Evolutionary conservation across 2,113 vertebrate genomes (phyloP).

Genomic region (Ovibos moschatus): DNA sequence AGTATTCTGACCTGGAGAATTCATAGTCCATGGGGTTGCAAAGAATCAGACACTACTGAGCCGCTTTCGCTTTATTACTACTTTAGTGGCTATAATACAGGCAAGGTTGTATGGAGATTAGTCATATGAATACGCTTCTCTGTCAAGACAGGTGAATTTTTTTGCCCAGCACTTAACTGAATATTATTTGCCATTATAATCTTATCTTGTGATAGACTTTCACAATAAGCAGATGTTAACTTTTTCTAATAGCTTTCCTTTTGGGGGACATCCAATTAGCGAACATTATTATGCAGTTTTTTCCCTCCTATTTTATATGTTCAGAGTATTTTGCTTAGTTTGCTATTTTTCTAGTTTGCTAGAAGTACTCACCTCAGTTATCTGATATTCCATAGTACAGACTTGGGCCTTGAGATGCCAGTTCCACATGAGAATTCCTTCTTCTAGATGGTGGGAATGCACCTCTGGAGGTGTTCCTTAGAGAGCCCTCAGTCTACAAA

Average conservation of each 20-base stretch:
- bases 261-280: neutral
- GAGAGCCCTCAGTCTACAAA: neutral
- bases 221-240: neutral
- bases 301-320: neutral
- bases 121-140: neutral
- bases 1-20: neutral
- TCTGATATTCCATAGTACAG: neutral
- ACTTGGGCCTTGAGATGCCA: neutral
- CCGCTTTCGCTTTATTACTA: neutral
- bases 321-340: neutral
- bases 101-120: neutral
- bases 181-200: neutral
- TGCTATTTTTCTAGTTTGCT: neutral
- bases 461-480: neutral
- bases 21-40: neutral
- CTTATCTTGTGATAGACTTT: neutral
- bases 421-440: neutral
- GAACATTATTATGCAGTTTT: neutral
- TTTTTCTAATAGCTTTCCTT: slow-evolving; percentile 10
- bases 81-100: neutral
- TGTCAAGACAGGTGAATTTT: neutral
- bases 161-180: neutral
- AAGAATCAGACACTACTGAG: neutral
- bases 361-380: neutral
- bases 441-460: neutral